Percentiles rank a stretch among this genome's conserved stretches.
These are phyloP conservation scores for cattle (Bos taurus) DNA, from an alignment of 2,113 vertebrate genomes.

Conservation along the genomic window ARS-UCD2.0 NC_037340.1:67628501-67629000, in stretches of 20 bases:
- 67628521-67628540: constrained; percentile 95
- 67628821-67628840: not conserved
- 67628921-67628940: not conserved
- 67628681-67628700: constrained; percentile 90
- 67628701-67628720: rapidly evolving
- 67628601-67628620: constrained; percentile 80
- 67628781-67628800: not conserved
- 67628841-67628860: not conserved
- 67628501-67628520: constrained; percentile 92
- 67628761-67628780: not conserved
- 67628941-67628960: not conserved
- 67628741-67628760: rapidly evolving
- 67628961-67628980: not conserved
- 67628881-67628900: not conserved
- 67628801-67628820: rapidly evolving
- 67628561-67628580: constrained; percentile 96
- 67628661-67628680: constrained; percentile 96
- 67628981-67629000: not conserved
- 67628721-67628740: not conserved
- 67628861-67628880: not conserved
- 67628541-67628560: constrained; percentile 97
- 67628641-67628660: constrained; percentile 91
- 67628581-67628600: constrained; percentile 92
- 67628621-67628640: constrained; percentile 91
- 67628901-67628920: not conserved